phyloP scores from a whole-genome alignment of 2,797 vertebrate genomes.

The Anguilla obscura region DNA sequence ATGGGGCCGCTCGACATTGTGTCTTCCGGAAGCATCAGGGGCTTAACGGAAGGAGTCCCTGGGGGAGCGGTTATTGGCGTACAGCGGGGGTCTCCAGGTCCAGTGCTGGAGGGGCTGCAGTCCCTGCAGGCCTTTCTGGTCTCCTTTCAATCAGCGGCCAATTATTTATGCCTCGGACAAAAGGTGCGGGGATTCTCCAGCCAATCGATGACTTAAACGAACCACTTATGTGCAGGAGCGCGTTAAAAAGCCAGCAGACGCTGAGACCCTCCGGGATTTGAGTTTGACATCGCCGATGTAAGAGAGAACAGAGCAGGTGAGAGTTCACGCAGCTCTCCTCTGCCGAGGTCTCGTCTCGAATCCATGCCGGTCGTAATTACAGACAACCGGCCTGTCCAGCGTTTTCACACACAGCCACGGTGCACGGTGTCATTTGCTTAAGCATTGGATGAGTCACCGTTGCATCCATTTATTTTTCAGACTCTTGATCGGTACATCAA shows the following conservation, averaged over 20 bases:
- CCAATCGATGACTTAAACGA: background rate
- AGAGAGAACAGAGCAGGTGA: background rate
- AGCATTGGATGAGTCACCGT: background rate
- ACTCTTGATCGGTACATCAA: background rate
- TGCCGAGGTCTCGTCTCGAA: background rate
- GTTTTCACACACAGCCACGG: background rate
- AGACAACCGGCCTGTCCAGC: background rate
- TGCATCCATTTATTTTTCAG: background rate
- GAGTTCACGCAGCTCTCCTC: background rate
- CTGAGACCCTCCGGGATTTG: background rate
- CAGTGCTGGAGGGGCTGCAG: too few species aligned
- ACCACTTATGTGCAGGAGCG: background rate
- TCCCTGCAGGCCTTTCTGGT: too few species aligned
- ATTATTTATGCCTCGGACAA: too few species aligned
- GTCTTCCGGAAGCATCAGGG: too few species aligned
- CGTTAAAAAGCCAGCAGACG: background rate
- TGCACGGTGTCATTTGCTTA: too few species aligned
- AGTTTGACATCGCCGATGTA: background rate
- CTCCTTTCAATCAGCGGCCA: too few species aligned
- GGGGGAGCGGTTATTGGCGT: too few species aligned
- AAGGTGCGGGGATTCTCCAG: too few species aligned
- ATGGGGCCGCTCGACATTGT: too few species aligned
- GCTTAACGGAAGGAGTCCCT: too few species aligned
- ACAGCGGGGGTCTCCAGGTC: too few species aligned
- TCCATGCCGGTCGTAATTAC: background rate